Percentiles rank a stretch among this genome's conserved stretches.
These are phyloP conservation scores for Leptodirus hochenwartii DNA, from an alignment of 2,888 invertebrate species.

Conservation along the genomic window DNA sequence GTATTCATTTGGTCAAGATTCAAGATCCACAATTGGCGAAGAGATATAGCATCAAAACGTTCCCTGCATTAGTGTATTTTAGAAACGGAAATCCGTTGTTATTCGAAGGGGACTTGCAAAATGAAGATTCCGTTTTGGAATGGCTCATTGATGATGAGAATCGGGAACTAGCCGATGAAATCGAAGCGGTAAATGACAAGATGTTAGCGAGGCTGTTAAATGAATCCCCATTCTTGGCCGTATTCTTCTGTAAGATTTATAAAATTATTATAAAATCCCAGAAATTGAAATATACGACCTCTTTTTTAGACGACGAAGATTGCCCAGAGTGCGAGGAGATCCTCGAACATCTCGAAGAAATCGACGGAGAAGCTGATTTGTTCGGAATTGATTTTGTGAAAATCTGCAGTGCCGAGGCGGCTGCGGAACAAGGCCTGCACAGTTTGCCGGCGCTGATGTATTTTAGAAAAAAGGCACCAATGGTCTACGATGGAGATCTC, in stretches of 20 bases:
- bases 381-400: slow-evolving; percentile 92
- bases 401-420: slow-evolving; percentile 65
- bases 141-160: slow-evolving; percentile 90
- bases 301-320: slow-evolving; percentile 64
- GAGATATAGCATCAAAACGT: slow-evolving; percentile 85
- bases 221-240: slow-evolving; percentile 74
- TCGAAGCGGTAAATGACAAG: slow-evolving; percentile 78
- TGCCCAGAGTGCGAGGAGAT: slow-evolving; percentile 86
- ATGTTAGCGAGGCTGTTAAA: slow-evolving; percentile 74
- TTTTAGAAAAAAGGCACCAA: slow-evolving; percentile 61
- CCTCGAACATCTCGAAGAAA: slow-evolving; percentile 75
- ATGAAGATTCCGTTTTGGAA: slow-evolving; percentile 79
- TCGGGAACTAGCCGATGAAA: slow-evolving; percentile 82
- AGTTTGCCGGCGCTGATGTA: slow-evolving; percentile 76
- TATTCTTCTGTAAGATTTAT: slow-evolving; percentile 67
- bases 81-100: slow-evolving; percentile 77
- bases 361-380: slow-evolving; percentile 86
- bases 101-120: slow-evolving; percentile 82
- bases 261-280: slow-evolving; percentile 2
- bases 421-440: slow-evolving; percentile 64
- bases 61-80: slow-evolving; percentile 78
- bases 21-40: slow-evolving; percentile 83
- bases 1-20: slow-evolving; percentile 86
- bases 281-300: no score
- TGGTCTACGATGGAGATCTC: slow-evolving; percentile 78